Percentiles rank a stretch among this genome's conserved stretches.
phyloP scores from a whole-genome alignment of 1,140 invertebrate species.

The Druon quercuslanigerum region DNA sequence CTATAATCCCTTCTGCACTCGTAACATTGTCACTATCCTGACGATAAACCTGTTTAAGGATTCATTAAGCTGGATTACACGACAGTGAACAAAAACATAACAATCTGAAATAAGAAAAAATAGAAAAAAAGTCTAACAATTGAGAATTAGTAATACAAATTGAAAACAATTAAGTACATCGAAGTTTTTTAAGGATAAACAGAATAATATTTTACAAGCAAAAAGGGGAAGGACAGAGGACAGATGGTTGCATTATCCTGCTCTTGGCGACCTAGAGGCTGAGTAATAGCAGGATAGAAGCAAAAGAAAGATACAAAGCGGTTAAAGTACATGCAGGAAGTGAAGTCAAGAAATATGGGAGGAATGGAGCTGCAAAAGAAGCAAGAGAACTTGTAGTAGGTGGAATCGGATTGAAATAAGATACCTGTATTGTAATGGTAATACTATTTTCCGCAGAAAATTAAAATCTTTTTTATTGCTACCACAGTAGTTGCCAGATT shows the following conservation, averaged over 20 bases:
- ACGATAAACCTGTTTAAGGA: constrained; percentile 17
- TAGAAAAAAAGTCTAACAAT: background rate
- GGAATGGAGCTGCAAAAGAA: constrained; percentile 18
- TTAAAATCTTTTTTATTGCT: too few species aligned
- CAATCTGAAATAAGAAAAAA: background rate
- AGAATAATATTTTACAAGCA: background rate
- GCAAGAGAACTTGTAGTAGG: constrained; percentile 15
- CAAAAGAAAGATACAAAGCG: constrained; percentile 16
- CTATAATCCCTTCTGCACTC: constrained; percentile 17
- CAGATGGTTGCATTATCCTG: background rate
- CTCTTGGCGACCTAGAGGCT: constrained; percentile 14
- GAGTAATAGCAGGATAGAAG: constrained; percentile 11
- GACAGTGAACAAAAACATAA: constrained; percentile 4
- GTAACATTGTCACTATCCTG: constrained; percentile 16
- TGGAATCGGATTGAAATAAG: constrained; percentile 28
- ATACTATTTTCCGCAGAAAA: background rate
- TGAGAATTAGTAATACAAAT: background rate
- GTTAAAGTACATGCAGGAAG: constrained; percentile 29
- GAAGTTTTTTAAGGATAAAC: background rate
- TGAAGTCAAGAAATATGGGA: constrained; percentile 21
- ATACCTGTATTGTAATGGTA: constrained; percentile 20
- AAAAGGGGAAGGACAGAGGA: background rate
- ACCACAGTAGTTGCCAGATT: too few species aligned
- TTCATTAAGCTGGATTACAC: constrained; percentile 12
- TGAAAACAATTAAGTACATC: background rate